Base-by-base conservation (phyloP, 2,888 invertebrate genomes). In the Incurvaria masculella region DNA sequence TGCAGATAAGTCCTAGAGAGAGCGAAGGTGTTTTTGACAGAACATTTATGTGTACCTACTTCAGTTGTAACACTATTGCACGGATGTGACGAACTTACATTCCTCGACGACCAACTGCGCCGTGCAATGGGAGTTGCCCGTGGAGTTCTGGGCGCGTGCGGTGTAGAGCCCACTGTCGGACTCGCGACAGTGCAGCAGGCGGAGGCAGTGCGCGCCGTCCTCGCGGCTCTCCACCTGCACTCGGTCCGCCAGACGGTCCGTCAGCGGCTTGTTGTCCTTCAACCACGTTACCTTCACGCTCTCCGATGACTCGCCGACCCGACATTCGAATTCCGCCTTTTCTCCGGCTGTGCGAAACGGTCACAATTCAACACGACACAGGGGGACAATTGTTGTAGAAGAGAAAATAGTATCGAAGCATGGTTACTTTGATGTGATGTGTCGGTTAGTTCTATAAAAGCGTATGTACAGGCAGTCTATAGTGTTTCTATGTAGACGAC, bases 131-230 rank as follows among this genome's bases (percentile, higher is more conserved):
- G 90, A 81, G 58, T 88, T 89, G 51, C 94, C 93, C 49, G 86
- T 83, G 21, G 81, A 79, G 62, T 94, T 93, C 50, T 88, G 86
- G 18, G 95, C 95, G 53, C 91, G 85, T 42, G 94, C 93, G 0
- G 93, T 92, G 68, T 97, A 97, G 41, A 92, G 83, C 44, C 94
- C 96, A n/a, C 87, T 83, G 69, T 97, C 97, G 21, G 82, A 84
- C 58, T 88, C 83, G 52, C 81, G 74, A 59, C 89, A 89, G 65
- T 92, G 89, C 60, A 85, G 83, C 54, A 91, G 83, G 57, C 87
- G 83, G 56, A 97, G 75, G 49, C 84, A 86, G 66, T 88, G 88
- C 2, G 66, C 65, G 48, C 81, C 81, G 23, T 80, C 79, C 19
- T 81, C 74, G 14, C 80, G 79, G 46, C 80, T 80, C 6, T 84